Base-by-base conservation (phyloP, 2,888 invertebrate genomes). In the Papilio gigon region DNA sequence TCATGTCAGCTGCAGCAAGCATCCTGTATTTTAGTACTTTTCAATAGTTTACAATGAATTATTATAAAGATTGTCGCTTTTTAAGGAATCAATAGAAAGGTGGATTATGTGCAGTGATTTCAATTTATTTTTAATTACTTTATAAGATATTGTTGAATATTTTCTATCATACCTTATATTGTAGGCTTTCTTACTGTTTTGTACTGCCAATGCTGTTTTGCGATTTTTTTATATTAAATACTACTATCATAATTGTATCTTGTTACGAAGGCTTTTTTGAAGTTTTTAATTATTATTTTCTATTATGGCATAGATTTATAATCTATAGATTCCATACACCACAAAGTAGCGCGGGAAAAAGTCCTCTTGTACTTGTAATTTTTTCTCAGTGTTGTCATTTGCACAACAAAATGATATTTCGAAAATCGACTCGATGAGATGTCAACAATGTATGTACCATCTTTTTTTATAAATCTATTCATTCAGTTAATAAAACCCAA, bases 131-230 rank as follows among this genome's bases (percentile, higher is more conserved):
- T 74, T 60, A 76, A 74, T 75, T 81, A 79, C 77, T 81, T 68
- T 30, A 76, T 77, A 79, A 80, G 76, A 71, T 30, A 74, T 84
- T 81, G 83, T 83, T 85, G 74, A 81, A 81, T 79, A 77, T 84
- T 84, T 84, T 83, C 80, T 83, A 83, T 77, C 74, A 77, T 83
- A 83, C 81, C 77, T 78, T 77, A 80, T 68, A 47, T 40, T 17
- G 56, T 63, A 75, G 66, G 61, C 47, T 71, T 73, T 73, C 68
- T 71, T 73, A 74, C 67, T 67, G 64, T 74, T n/a, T 74, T 75
- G 67, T 75, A 73, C 71, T 72, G 73, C 73, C 65, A 61, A 35
- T 53, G 67, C 62, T 64, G 42, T 25, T 62, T 67, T 44, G 20
- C 37, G 59, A 37, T 50, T 64, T 44, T 60, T n/a, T 56, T 56